phyloP scores from a whole-genome alignment of 2,113 vertebrate species.

The Pao palembangensis region DNA sequence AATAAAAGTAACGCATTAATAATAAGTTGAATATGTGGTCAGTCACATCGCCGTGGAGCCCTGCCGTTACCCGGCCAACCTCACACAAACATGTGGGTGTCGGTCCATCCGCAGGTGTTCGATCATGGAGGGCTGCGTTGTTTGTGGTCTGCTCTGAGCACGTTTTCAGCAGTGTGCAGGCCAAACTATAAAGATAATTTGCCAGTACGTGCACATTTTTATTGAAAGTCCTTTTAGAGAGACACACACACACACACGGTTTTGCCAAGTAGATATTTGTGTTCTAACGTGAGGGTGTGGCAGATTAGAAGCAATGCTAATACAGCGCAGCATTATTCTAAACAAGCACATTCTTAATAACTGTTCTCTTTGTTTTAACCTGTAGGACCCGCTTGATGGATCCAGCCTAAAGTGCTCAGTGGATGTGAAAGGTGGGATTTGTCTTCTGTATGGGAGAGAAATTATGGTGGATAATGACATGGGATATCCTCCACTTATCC shows the following conservation, averaged over 20 bases:
- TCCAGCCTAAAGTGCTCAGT: slow-evolving; percentile 5
- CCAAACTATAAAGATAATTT: slow-evolving; percentile 4
- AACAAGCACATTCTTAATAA: slow-evolving; percentile 19
- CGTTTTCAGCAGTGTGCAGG: slow-evolving; percentile 10
- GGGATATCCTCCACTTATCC: not conserved
- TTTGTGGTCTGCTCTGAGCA: slow-evolving; percentile 7
- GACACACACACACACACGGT: not conserved
- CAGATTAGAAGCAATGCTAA: not conserved
- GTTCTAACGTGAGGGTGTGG: slow-evolving; percentile 29
- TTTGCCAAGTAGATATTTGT: too few species aligned
- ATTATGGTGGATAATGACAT: slow-evolving; percentile 11
- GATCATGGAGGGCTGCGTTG: not conserved
- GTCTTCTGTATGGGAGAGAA: not conserved
- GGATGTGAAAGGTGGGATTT: slow-evolving; percentile 6
- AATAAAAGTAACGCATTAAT: not conserved
- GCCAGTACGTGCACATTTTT: too few species aligned
- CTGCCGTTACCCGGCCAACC: slow-evolving; percentile 54
- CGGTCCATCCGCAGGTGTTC: slow-evolving; percentile 49
- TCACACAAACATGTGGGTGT: slow-evolving; percentile 52
- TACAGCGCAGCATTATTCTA: slow-evolving; percentile 4
- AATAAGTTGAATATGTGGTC: too few species aligned
- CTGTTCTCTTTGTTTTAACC: slow-evolving; percentile 43
- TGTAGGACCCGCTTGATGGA: slow-evolving; percentile 53
- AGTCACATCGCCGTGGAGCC: not conserved
- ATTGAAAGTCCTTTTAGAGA: slow-evolving; percentile 1